Base-by-base conservation (phyloP, 2,888 invertebrate genomes). In the Monochamus alternatus region DNA sequence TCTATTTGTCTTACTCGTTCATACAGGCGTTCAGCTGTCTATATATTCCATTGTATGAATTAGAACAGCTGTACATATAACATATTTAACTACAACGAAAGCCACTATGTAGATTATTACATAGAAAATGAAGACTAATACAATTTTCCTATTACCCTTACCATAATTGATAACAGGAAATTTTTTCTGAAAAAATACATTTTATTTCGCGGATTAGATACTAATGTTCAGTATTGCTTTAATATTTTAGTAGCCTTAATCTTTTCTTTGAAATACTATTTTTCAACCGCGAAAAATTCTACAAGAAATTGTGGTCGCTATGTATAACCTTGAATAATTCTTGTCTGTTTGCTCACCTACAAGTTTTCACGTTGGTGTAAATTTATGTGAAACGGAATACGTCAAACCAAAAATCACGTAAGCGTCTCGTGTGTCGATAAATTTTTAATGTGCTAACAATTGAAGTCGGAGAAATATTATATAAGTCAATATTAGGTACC, bases 401-500 rank as follows among this genome's bases (percentile, higher is more conserved):
- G 30, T 12, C 10, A 64, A 64, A 47, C 10, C 38, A 8, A 55
- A 55, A 55, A 66, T 55, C 44, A 64, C 64, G 31, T 10, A 47
- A 12, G 30, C 14, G 22, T 10, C 30, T 9, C 31, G 12, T 64
- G 47, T 14, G 22, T 9, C 38, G 4, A 38, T 59, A 44, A 68
- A 59, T 30, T 22, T 22, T 8, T 38, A 68, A 68, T 68, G 30
- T 68, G 68, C 59, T 12, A 58, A 66, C n/a, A 66, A 55, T 14
- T 31, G 8, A 38, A 64, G 3, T 43, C 38, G 12, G 55, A 32
- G 67, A 55, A 60, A 3, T 30, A 31, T 44, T 44, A 69, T 30
- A 59, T 43, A 43, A 22, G 47, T 44, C 44, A 14, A 38, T 66
- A 52, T 12, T 22, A 22, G 22, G 1, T 52, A 58, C 22, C n/a